Base-by-base conservation (phyloP, 2,888 invertebrate species). In the Alsophila aescularia region DNA sequence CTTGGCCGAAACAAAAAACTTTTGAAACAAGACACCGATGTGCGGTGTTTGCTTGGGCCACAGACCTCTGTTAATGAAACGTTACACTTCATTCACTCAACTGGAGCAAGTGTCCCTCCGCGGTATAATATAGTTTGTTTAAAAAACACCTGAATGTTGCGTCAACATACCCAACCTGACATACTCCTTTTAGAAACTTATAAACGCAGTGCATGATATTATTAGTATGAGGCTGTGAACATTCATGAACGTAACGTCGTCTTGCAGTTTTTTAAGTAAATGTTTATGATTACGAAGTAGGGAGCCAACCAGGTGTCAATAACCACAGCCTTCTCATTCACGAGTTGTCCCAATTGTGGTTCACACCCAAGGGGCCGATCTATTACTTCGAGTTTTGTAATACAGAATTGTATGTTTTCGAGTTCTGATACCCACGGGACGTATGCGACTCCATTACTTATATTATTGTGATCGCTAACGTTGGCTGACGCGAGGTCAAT, bases 11-110 rank as follows among this genome's bases (percentile, higher is more conserved):
- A 37, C 82, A 87, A 83, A 76, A 78, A 73, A 64, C 62, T 72
- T 77, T 82, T 83, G 85, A 83, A 87, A 89, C 81, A 85, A 83
- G 83, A 87, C 81, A 86, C 86, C 87, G 81, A 84, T 79, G 73
- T 75, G 74, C 72, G 72, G 76, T 83, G 79, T 83, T 82, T 82
- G 78, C 78, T 77, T 45, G 52, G 39, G 45, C 76, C 77, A 75
- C 76, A 70, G 75, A 79, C 73, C 77, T 76, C 77, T 81, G 80
- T 81, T 85, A 83, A 85, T 85, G 82, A 82, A 84, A 86, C 75
- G 79, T 81, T 84, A 84, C 81, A 83, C 81, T 85, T 84, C 81
- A 85, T 85, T 87, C 83, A 84, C 75, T 79, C 75, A 78, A 77
- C 77, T 80, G 79, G 75, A 77, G 75, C 77, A 77, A 75, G 75